Evolutionary conservation across 1,140 invertebrate species (phyloP), one percentile per base, ranked within the genome.

Genomic region (Magallana gigas): DNA sequence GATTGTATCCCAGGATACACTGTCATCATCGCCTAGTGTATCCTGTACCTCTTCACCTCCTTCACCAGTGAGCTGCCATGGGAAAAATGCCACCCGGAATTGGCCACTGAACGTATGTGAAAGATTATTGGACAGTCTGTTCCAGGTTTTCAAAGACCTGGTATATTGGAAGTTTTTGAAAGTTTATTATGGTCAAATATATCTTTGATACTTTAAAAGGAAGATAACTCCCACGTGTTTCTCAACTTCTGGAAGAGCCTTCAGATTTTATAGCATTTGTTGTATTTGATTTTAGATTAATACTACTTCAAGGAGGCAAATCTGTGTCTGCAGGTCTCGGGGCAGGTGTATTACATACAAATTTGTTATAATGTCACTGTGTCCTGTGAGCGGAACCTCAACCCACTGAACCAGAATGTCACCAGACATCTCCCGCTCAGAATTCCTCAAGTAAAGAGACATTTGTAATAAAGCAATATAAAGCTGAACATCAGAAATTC

Each of bases 1-100:
- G 85, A 96, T 97, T 87, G 97, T 97, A 6, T 97, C 97, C 95
- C 95, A 11, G 93, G 94, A 86, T 98, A 98, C 94, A 98, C 97
- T 91, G 96, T 97, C n/a, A 97, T 98, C 88, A 97, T 98, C 89
- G 97, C 97, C 68, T 97, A 97, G 97, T 97, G 97, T 68, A 96
- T 98, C 68, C 97, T 97, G 93, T 98, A 98, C 94, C 97, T 98
- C 95, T 96, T 96, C 88, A 96, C 97, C 57, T 97, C 97, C 9
- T 96, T 97, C 90, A 95, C 95, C 60, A 96, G 93, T 85, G 96
- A 96, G 90, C 93, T 98, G 82, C 97, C 97, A 0, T 98, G 97
- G 97, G 96, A 97, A 91, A 96, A 96, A 87, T 98, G 97, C 83
- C 86, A 92, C 60, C 81, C 85, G 58, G 90, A 92, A 18, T 94